Conservation (phyloP, 2,797 vertebrate genomes). For the Ctenosaura bakeri region DNA sequence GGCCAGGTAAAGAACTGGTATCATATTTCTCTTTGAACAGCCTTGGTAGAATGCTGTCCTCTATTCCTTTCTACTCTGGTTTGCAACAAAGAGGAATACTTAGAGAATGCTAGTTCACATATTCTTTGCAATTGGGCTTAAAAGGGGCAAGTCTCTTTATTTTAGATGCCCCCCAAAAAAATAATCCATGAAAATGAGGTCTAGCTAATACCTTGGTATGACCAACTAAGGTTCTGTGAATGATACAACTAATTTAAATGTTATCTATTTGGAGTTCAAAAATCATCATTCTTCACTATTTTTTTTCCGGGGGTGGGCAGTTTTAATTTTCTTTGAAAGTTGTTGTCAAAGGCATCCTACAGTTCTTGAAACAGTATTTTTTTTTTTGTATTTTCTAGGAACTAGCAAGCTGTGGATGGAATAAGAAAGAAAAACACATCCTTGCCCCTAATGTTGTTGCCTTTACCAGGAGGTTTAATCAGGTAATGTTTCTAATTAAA, state of each 20-base stretch:
- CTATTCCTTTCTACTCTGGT: background rate
- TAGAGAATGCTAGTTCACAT: too few species aligned
- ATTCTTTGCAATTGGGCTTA: too few species aligned
- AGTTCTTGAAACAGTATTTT: slow-evolving; percentile 5
- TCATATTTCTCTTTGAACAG: too few species aligned
- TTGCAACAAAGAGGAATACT: background rate
- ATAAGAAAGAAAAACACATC: slow-evolving; percentile 95
- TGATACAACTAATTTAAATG: background rate
- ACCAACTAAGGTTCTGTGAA: background rate
- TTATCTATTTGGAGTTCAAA: background rate
- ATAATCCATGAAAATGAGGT: background rate
- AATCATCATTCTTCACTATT: background rate
- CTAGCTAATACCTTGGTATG: background rate
- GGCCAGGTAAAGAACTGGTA: background rate
- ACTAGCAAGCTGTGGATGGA: slow-evolving; percentile 95
- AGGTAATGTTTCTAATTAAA: slow-evolving; percentile 81
- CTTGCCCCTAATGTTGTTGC: slow-evolving; percentile 95
- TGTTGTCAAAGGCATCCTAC: background rate
- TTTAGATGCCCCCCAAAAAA: too few species aligned
- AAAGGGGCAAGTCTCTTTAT: too few species aligned
- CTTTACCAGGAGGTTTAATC: slow-evolving; percentile 97
- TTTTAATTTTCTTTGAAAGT: background rate
- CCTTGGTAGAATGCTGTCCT: too few species aligned
- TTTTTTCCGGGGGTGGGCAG: background rate
- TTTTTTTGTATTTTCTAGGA: slow-evolving; percentile 84